phyloP scores from a whole-genome alignment of 2,113 vertebrate species.

The Chinchilla lanigera region DNA sequence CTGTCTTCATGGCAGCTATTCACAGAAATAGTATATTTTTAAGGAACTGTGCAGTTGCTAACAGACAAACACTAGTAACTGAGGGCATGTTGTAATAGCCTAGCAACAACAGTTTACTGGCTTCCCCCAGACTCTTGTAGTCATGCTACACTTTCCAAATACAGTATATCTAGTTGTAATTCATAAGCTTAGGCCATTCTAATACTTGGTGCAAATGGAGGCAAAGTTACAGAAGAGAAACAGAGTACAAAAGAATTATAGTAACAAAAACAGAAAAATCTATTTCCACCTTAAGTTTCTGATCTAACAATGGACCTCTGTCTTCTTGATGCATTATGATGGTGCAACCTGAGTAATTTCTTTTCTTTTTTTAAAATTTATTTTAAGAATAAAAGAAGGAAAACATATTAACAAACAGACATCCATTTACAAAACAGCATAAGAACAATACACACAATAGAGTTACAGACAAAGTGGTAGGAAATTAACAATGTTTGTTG shows the following conservation, averaged over 20 bases:
- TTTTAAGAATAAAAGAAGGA: no score
- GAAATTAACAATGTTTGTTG: no score
- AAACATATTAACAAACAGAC: no score
- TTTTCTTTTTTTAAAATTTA: no score
- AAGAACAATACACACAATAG: no score
- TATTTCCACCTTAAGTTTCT: background rate
- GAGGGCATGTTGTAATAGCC: background rate
- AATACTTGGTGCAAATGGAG: background rate
- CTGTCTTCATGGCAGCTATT: constrained; percentile 30
- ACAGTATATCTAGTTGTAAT: background rate
- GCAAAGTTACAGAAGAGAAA: background rate
- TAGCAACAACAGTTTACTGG: constrained; percentile 26
- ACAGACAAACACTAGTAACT: background rate
- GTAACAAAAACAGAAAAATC: background rate
- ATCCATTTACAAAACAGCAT: no score
- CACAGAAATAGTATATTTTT: constrained; percentile 38
- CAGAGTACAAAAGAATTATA: background rate
- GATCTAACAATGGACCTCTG: background rate
- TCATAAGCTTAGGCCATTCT: background rate
- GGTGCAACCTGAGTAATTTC: background rate
- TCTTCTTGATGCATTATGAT: background rate
- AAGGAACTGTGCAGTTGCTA: constrained; percentile 3
- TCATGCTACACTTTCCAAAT: constrained; percentile 28
- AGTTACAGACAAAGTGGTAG: no score
- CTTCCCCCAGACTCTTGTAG: constrained; percentile 12